Percentiles rank a stretch among this genome's conserved stretches.
Conservation (phyloP, 2,113 vertebrate species). For the Clarias macrocephalus region DNA sequence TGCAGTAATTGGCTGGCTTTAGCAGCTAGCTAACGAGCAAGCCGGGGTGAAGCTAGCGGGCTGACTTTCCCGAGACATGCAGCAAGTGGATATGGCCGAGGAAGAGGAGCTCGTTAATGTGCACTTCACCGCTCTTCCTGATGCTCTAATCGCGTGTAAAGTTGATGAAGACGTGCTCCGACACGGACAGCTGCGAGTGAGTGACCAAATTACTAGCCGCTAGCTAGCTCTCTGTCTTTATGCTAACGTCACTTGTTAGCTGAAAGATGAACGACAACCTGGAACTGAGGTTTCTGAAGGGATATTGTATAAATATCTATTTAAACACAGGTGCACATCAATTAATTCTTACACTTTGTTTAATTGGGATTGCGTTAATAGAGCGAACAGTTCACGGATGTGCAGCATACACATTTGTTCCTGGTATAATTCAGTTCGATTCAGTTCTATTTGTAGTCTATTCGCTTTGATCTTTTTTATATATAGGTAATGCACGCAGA, state of each 20-base stretch:
- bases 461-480: too few relatives aligned
- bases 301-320: background rate
- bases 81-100: slow-evolving; percentile 51
- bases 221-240: background rate
- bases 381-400: background rate
- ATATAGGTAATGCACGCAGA: too few relatives aligned
- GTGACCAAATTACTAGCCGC: slow-evolving; percentile 40
- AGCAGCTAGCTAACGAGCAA: background rate
- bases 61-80: slow-evolving; percentile 50
- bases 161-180: slow-evolving; percentile 81
- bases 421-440: background rate
- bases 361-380: background rate
- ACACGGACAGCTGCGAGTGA: slow-evolving; percentile 80
- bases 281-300: background rate
- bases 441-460: background rate
- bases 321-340: background rate
- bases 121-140: slow-evolving; percentile 80
- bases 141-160: slow-evolving; percentile 84
- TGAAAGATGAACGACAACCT: background rate
- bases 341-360: background rate
- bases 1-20: background rate
- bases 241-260: background rate
- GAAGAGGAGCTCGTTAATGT: slow-evolving; percentile 80
- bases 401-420: background rate
- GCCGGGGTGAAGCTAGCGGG: background rate